Evolutionary conservation across 2,888 invertebrate species (phyloP), one percentile per base, ranked within the genome.

Genomic region (Spisula solida): DNA sequence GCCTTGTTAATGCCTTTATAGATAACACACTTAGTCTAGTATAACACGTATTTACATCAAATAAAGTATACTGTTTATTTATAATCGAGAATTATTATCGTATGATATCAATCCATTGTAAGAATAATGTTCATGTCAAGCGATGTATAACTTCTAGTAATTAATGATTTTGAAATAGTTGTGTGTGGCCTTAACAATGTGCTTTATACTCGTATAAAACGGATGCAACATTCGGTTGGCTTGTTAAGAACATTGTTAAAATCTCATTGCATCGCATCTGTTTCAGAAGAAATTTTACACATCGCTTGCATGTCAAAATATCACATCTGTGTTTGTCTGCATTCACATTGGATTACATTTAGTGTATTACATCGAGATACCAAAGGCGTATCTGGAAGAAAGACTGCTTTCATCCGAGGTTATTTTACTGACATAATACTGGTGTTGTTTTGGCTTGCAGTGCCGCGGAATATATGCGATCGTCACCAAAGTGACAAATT

Each of bases 261-360:
- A 47, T 51, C 75, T 12, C 85, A 79, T 85, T 85, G 79, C 79
- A 85, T 31, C 56, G 29, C 85, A 79, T 85, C 85, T 85, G 85
- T 29, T 79, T 85, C 51, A 20, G 10, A 34, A 48, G 5, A n/a
- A 34, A 18, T 56, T 56, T 78, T 85, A 55, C 51, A 80, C 31
- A 51, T 79, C 79, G 25, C 41, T 56, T 55, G 48, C 83, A 55
- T 79, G 78, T 78, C 79, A 85, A 75, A 56, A 80, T 34, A 34
- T 34, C 51, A 31, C 85, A 85, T 78, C 85, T 85, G 85, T 55
- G 85, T 85, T 79, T 79, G 51, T 29, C 60, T 60, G 60, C 20
- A 60, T 66, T 10, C 25, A 25, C 20, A 66, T 25, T 25, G 10
- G 25, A n/a, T 25, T 66, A 25, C 60, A 66, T 66, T 66, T 5